Evolutionary conservation across 2,113 vertebrate genomes (phyloP).

Genomic region (Bos javanicus): DNA sequence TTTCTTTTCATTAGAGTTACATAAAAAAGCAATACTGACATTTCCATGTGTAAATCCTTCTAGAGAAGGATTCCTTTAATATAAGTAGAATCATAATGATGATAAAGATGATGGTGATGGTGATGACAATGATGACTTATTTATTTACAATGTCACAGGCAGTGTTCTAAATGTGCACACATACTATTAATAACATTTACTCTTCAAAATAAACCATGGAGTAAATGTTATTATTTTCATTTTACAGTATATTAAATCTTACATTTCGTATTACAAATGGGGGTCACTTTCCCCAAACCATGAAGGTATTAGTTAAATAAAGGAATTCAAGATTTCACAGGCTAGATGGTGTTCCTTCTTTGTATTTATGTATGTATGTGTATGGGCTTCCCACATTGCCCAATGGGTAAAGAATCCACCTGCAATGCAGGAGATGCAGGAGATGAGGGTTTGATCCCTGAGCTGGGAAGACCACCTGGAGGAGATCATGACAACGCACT

Average conservation of each 20-base stretch:
- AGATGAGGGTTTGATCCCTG: not conserved
- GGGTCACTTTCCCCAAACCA: not conserved
- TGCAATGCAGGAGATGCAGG: not conserved
- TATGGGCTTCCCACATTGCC: not conserved
- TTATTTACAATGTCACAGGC: not conserved
- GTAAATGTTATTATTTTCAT: not conserved
- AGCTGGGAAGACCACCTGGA: not conserved
- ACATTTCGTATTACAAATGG: not conserved
- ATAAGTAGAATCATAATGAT: not conserved
- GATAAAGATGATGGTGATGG: not conserved
- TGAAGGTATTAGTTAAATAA: not conserved
- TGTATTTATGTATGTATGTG: not conserved
- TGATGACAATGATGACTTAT: not conserved
- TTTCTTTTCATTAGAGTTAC: not conserved
- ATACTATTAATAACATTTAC: not conserved
- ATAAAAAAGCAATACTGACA: not conserved
- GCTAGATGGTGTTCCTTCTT: not conserved
- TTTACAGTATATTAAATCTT: not conserved
- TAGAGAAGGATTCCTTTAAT: not conserved
- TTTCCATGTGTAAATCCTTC: not conserved
- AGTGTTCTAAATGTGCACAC: not conserved
- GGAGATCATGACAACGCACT: not conserved
- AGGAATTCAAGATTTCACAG: not conserved
- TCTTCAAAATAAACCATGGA: not conserved
- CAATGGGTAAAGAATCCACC: not conserved